Evolutionary conservation across 2,797 vertebrate genomes (phyloP), one percentile per base, ranked within the genome.

Genomic region (Onychomys leucogaster): DNA sequence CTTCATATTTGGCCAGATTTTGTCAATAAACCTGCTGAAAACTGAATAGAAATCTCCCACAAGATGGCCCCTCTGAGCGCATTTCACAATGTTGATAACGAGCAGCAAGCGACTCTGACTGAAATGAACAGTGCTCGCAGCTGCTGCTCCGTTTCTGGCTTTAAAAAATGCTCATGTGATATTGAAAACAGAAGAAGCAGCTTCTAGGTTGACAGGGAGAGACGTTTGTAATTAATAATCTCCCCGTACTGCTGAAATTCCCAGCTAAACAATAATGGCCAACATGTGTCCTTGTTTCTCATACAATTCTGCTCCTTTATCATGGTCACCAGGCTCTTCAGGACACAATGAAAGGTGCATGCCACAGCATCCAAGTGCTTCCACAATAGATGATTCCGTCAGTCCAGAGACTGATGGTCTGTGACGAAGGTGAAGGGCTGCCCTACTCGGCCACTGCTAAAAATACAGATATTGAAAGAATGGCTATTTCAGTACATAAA

Each of bases 31-130:
- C 27, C 27, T 83, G 63, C 55, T 89, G 90, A 83, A 83, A 87
- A 46, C 25, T 37, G 65, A 92, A 81, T 5, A 93, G 76, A 94
- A 43, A 84, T 73, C 81, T 69, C 76, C 97, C 97, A 97, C 96
- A 73, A 94, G 97, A 96, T 95, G 96, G 98, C 61, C 85, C 94
- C 77, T 95, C 46, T 52, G 69, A 76, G 78, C 55, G 2, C 0
- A 84, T 52, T 90, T 96, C 6, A 2, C 12, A 52, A 4, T 19
- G 0, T 4, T 37, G 86, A 41, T 85, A 93, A 16, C 76, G 17
- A 6, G 6, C 6, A 2, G 17, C 19, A 57, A 67, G 37, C 0
- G 14, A 2, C 32, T 96, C 32, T 12, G 4, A 25, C 7, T 19
- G 0, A 41, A 93, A 34, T 55, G 32, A 92, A 85, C 83, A 89